Percentiles rank a stretch among this genome's conserved stretches.
phyloP scores from a whole-genome alignment of 2,113 vertebrate genomes.

The Phodopus roborovskii region DNA sequence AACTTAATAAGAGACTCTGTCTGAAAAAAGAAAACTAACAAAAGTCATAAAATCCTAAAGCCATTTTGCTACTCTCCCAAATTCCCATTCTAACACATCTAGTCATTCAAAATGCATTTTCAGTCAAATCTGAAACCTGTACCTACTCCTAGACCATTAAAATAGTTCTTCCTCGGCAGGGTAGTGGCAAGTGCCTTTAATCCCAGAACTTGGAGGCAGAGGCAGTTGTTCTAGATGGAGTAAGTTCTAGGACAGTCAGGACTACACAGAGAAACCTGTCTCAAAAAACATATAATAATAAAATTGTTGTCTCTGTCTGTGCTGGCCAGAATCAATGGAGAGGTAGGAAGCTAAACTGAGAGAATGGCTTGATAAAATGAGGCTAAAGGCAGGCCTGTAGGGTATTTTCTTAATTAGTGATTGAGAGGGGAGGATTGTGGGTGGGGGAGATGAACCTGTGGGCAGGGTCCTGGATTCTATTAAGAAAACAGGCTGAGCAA shows the following conservation, averaged over 20 bases:
- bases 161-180: background rate
- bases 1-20: background rate
- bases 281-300: too few species aligned
- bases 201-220: too few species aligned
- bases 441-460: background rate
- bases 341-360: background rate
- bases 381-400: background rate
- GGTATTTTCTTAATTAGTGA: background rate
- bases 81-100: background rate
- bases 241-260: too few species aligned
- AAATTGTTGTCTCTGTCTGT: background rate
- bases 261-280: too few species aligned
- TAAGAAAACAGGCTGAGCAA: background rate
- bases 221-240: too few species aligned
- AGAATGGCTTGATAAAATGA: background rate
- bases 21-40: too few species aligned
- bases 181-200: background rate
- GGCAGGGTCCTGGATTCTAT: background rate
- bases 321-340: background rate
- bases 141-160: background rate
- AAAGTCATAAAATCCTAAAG: background rate
- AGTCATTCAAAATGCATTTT: background rate
- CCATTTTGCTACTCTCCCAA: constrained; percentile 22
- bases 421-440: background rate
- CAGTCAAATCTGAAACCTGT: background rate